phyloP scores from a whole-genome alignment of 2,888 invertebrate genomes.

The Xylota segnis region DNA sequence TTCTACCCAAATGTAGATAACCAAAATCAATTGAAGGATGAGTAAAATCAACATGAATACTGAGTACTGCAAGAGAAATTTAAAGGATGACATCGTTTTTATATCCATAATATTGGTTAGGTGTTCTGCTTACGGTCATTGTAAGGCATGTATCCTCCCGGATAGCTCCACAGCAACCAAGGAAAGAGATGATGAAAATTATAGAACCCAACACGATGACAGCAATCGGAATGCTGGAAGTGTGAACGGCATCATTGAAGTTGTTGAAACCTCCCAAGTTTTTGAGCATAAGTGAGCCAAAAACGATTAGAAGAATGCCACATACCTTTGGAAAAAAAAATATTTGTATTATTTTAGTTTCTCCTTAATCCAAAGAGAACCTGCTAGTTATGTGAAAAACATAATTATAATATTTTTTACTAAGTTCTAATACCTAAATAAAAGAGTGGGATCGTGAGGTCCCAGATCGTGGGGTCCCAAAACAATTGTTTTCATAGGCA shows the following conservation, averaged over 20 bases:
- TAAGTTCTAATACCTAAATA: no score
- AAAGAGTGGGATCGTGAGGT: no score
- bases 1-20: conserved; percentile 88
- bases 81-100: not conserved
- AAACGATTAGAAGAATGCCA: conserved; percentile 88
- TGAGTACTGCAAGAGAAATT: conserved; percentile 87
- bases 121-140: conserved; percentile 87
- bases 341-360: not conserved
- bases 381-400: no score
- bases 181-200: conserved; percentile 92
- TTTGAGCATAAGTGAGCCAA: conserved; percentile 88
- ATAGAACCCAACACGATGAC: conserved; percentile 89
- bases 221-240: conserved; percentile 87
- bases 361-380: not conserved
- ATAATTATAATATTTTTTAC: no score
- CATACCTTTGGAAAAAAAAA: conserved; percentile 86
- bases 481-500: no score
- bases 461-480: no score
- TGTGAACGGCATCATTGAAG: conserved; percentile 84
- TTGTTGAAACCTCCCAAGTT: conserved; percentile 86
- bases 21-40: conserved; percentile 89
- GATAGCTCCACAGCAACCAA: conserved; percentile 96
- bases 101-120: not conserved
- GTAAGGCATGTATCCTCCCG: conserved; percentile 94
- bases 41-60: conserved; percentile 89